Evolutionary conservation across 92 coral and sea anemone species (phyloP), one percentile per base, ranked within the genome.

Genomic region (Parazoanthus darwini): DNA sequence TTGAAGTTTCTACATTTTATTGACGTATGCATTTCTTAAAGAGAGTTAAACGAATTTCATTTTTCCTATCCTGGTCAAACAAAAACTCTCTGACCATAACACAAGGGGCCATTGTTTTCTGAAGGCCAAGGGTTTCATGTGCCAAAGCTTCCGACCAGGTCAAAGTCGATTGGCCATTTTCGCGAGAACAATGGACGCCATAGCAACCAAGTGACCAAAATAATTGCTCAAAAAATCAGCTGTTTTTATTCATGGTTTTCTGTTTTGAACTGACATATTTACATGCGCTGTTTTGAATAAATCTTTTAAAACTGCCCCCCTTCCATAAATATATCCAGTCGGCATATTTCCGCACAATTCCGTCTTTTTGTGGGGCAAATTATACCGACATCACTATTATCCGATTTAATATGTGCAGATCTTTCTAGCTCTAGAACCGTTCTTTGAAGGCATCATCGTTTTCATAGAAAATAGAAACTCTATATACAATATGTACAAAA

Each of bases 131-230:
- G 78, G 87, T 66, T 43, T 82, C 22, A 39, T 25, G 23, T 39
- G 46, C 33, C 15, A 35, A 38, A 70, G 48, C 79, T 84, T 84
- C 87, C 87, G 79, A 72, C 43, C 65, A 36, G 78, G 56, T 84
- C 77, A 84, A 71, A 84, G 86, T 82, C 86, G 75, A 82, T 82
- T 82, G 86, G 91, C 35, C 71, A 78, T 71, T 48, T 29, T 78
- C 59, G 35, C 72, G 71, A 85, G 89, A 91, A 94, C 92, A 94
- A 94, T 91, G 59, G 90, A 82, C 88, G 59, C 94, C 85, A 81
- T 91, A 90, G 94, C 79, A 85, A 94, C 98, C 80, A 59, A 88
- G 86, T 58, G 89, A 90, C 90, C 90, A 93, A 90, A 93, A 93
- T 90, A 93, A 83, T 83, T 25, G 77, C 58, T 48, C 39, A 79